Evolutionary conservation across 1,140 invertebrate species (phyloP).

Genomic region (Pristionchus pacificus): DNA sequence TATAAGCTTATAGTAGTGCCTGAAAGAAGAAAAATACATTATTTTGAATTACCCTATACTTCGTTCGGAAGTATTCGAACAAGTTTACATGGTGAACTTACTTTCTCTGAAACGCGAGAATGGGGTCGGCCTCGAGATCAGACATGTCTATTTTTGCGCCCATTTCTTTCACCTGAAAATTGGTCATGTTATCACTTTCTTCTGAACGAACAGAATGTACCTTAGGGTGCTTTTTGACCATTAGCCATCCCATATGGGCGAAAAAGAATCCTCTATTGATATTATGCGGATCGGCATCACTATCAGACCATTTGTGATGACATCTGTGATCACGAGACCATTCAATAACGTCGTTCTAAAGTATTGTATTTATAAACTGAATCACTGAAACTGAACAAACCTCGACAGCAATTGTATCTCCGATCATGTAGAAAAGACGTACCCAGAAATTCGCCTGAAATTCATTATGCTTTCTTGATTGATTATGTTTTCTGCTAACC

Average conservation of each 20-base stretch:
- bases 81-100: no score
- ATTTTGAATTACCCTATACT: no score
- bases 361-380: background rate
- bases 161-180: slow-evolving; percentile 67
- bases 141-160: slow-evolving; percentile 79
- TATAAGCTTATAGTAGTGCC: slow-evolving; percentile 74
- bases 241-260: slow-evolving; percentile 87
- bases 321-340: slow-evolving; percentile 90
- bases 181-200: background rate
- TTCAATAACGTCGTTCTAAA: slow-evolving; percentile 82
- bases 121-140: slow-evolving; percentile 79
- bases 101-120: slow-evolving; percentile 80
- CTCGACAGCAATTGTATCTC: slow-evolving; percentile 81
- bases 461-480: background rate
- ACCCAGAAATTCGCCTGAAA: slow-evolving; percentile 74
- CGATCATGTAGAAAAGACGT: slow-evolving; percentile 71
- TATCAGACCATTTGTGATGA: slow-evolving; percentile 93
- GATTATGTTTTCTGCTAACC: slow-evolving; percentile 25
- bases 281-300: slow-evolving; percentile 91
- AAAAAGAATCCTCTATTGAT: slow-evolving; percentile 92
- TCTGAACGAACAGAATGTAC: slow-evolving; percentile 59
- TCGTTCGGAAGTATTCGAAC: no score
- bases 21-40: no score
- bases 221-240: slow-evolving; percentile 82
- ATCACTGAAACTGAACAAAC: slow-evolving; percentile 60